Base-by-base conservation (phyloP, 2,113 vertebrate species). In the Tympanuchus pallidicinctus region DNA sequence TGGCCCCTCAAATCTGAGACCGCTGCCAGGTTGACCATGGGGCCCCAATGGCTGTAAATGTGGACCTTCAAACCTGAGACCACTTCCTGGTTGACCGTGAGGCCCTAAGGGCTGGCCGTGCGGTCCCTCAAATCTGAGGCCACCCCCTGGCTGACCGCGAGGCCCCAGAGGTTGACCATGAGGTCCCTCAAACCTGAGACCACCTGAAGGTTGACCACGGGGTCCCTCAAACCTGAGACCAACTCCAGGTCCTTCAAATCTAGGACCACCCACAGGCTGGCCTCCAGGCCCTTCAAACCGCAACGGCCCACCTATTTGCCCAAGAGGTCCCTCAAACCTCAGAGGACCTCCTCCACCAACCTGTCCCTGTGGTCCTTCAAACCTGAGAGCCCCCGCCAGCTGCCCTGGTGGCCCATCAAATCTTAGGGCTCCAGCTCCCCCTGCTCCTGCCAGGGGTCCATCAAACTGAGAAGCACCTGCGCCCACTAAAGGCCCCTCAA, bases 111-210 rank as follows among this genome's bases (percentile, higher is more conserved):
- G 98, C 80, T 98, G 98, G 93, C 98, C 97, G 90, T 98, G 98
- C 87, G 98, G 98, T 61, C 97, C 98, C 83, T 99, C 98, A 98
- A 98, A 99, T 67, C 98, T 97, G 86, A 97, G 97, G 42, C 97
- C 97, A 67, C 97, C 97, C 16, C 97, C 97, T 82, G 98, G 97
- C 52, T 97, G 97, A 89, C 97, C 97, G 86, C 96, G 98, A 48
- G 98, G 97, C 10, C 98, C 98, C 25, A 98, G 93, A 82, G 97
- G 96, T 81, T 98, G 99, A 54, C 97, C 97, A 57, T 97, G 97
- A 18, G 98, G 97, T 61, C 97, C 96, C 79, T 99, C 99, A 91
- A 98, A 99, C 88, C 98, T 98, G 73, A 98, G 96, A 50, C 97
- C 97, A 59, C 98, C 98, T 12, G 97, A 97, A 42, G 98, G 97